Conservation (phyloP, 1,140 invertebrate species). For the Heliconius hewitsoni region DNA sequence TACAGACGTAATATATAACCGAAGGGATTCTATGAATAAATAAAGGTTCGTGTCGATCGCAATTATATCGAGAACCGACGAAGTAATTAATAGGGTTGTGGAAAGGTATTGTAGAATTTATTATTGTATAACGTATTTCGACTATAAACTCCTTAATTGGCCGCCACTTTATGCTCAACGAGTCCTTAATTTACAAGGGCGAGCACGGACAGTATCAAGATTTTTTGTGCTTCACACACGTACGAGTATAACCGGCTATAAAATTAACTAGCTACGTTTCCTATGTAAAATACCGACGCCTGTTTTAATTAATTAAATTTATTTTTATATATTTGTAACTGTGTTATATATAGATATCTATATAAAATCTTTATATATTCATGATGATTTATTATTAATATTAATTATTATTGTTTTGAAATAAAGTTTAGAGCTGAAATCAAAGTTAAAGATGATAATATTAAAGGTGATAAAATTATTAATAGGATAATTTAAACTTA, state of each 20-base stretch:
- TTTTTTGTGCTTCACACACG: constrained; percentile 45
- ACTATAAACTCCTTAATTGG: constrained; percentile 78
- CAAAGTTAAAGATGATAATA: too few species aligned
- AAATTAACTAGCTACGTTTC: constrained; percentile 20
- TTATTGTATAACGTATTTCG: constrained; percentile 74
- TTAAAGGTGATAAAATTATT: too few species aligned
- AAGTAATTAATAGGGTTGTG: constrained; percentile 69
- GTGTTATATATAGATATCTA: too few species aligned
- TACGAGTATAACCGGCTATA: constrained; percentile 20
- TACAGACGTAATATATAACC: background rate
- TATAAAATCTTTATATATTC: too few species aligned
- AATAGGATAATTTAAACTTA: too few species aligned
- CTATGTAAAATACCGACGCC: constrained; percentile 10
- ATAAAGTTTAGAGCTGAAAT: too few species aligned
- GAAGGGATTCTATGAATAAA: constrained; percentile 22
- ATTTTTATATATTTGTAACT: too few species aligned
- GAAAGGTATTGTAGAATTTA: constrained; percentile 72
- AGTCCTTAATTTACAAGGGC: constrained; percentile 71
- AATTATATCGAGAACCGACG: constrained; percentile 24
- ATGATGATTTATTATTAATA: too few species aligned
- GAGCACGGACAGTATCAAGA: constrained; percentile 57
- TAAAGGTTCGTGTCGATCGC: constrained; percentile 21
- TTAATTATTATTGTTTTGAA: too few species aligned
- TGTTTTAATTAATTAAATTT: background rate
- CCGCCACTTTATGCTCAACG: constrained; percentile 65